Evolutionary conservation across 2,113 vertebrate species (phyloP), one percentile per base, ranked within the genome.

Genomic region (Pteruthius melanotis): DNA sequence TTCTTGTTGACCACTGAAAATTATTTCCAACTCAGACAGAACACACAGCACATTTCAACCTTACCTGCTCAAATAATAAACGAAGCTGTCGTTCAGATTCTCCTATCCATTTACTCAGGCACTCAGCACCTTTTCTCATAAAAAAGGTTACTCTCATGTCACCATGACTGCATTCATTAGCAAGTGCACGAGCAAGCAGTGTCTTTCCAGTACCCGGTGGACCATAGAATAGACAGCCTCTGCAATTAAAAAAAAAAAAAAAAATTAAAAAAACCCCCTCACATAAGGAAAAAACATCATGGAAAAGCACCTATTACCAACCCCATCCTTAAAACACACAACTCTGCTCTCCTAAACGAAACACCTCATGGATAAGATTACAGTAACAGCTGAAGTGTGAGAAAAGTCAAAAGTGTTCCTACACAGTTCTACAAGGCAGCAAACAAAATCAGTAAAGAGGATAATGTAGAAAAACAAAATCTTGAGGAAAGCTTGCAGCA

Each of bases 191-290:
- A 90, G 99, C 99, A 69, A 99, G 98, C 33, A 99, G 98, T 5
- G 99, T 99, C 96, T 99, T 99, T 68, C 99, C 99, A 5, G 99
- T 99, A 64, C 99, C 99, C 1, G 99, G 99, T 54, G 99, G 99
- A 7, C 99, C 99, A 65, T 99, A 99, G 96, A 99, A 99, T 9
- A 99, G 97, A 96, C 99, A 99, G 75, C 99, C 99, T 94, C 99
- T 99, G 91, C 66, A 97, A 98, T 95, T 4, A 33, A 65, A 28
- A 68, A 23, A 17, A 35, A 9, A 7, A 6, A 28, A 26, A 35
- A 6, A 47, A 5, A 2, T 7, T n/a, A n/a, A n/a, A n/a, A n/a
- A n/a, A n/a, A n/a, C n/a, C n/a, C n/a, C n/a, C n/a, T n/a, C 33
- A 47, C 3, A 0, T 10, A 45, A 33, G 33, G 31, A 70, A 56